Conservation (phyloP, 2,888 invertebrate species). For the Dastarcus helophoroides region DNA sequence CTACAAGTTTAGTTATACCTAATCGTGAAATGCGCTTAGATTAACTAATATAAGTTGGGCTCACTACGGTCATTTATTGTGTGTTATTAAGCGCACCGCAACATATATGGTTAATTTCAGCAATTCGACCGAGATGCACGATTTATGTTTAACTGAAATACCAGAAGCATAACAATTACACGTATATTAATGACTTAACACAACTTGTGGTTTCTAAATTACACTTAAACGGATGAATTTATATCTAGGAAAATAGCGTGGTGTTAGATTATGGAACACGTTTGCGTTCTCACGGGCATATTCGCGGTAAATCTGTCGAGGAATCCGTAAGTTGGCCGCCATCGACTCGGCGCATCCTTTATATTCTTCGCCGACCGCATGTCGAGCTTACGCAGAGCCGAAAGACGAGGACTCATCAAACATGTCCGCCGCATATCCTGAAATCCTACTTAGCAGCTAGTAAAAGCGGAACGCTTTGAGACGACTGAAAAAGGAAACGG, state of each 20-base stretch:
- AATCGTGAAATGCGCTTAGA: too few species aligned
- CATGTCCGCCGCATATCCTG: slow-evolving; percentile 14
- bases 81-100: too few species aligned
- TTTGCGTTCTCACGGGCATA: slow-evolving; percentile 20
- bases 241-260: slow-evolving; percentile 4
- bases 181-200: too few species aligned
- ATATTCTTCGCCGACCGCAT: slow-evolving; percentile 14
- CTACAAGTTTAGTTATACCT: too few species aligned
- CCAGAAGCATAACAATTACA: too few species aligned
- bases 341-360: slow-evolving; percentile 10
- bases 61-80: too few species aligned
- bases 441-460: slow-evolving; percentile 16
- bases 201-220: slow-evolving; percentile 1
- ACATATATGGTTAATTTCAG: too few species aligned
- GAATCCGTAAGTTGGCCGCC: slow-evolving; percentile 17
- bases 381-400: slow-evolving; percentile 12
- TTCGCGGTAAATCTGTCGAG: slow-evolving; percentile 18
- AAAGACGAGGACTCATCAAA: slow-evolving; percentile 12
- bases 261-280: slow-evolving; percentile 17
- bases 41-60: too few species aligned
- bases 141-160: too few species aligned
- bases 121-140: too few species aligned
- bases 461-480: slow-evolving; percentile 15
- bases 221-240: not conserved
- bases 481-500: slow-evolving; percentile 13